Conservation (phyloP, 2,888 invertebrate genomes). For the Magallana nippona region DNA sequence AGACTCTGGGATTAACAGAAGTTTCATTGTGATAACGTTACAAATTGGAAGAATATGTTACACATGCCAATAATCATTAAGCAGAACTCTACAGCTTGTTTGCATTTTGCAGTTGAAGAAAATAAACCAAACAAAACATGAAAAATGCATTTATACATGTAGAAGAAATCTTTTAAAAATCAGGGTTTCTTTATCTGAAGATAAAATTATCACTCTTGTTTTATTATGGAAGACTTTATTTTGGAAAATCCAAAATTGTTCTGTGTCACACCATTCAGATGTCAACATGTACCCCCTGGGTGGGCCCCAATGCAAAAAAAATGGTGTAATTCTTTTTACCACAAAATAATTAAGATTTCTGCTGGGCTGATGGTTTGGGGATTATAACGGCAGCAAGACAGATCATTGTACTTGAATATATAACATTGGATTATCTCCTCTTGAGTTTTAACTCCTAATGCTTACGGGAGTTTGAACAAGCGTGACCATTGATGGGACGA, state of each 20-base stretch:
- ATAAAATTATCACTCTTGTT: too few species aligned
- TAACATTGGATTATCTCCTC: slow-evolving; percentile 22
- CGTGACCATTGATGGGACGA: slow-evolving; percentile 19
- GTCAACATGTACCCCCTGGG: slow-evolving; percentile 1
- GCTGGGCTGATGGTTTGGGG: background rate
- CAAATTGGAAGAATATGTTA: background rate
- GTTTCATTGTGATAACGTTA: background rate
- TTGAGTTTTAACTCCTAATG: background rate
- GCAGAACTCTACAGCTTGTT: background rate
- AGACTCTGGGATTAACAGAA: background rate
- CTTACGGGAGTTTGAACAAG: background rate
- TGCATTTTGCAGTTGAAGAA: background rate
- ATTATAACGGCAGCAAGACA: background rate
- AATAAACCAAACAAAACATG: background rate
- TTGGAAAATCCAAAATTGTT: too few species aligned
- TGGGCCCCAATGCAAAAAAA: background rate
- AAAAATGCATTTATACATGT: too few species aligned
- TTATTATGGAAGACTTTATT: too few species aligned
- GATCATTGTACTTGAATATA: background rate
- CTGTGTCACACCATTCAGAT: background rate
- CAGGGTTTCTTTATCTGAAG: too few species aligned
- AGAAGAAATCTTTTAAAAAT: too few species aligned
- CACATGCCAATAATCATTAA: background rate
- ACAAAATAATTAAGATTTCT: background rate
- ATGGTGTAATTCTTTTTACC: background rate